These are phyloP conservation scores for Deladenus siricidicola DNA, from an alignment of 2,888 invertebrate species.

Conservation along the genomic window DNA sequence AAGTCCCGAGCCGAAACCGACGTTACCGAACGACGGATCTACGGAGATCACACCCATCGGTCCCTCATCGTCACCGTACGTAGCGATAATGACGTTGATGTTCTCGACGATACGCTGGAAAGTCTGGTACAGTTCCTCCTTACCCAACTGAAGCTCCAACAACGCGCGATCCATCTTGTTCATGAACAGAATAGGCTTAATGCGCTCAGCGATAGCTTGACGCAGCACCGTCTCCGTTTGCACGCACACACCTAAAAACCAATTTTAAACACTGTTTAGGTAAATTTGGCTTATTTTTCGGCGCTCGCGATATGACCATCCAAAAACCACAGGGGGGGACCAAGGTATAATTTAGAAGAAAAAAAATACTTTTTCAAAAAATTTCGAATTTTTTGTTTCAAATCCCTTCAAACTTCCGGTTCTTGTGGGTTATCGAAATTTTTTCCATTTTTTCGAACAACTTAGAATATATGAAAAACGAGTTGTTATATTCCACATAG, in stretches of 20 bases:
- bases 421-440: not conserved
- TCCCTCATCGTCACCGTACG: slow-evolving; percentile 90
- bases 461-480: too few species aligned
- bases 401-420: too few species aligned
- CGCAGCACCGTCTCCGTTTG: slow-evolving; percentile 99
- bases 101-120: slow-evolving; percentile 99
- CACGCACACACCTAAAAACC: slow-evolving; percentile 85
- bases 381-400: not conserved
- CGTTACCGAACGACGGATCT: slow-evolving; percentile 94
- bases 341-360: too few species aligned
- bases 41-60: slow-evolving; percentile 99
- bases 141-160: slow-evolving; percentile 86
- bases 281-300: too few species aligned
- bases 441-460: not conserved
- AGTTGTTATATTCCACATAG: too few species aligned
- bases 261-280: not conserved
- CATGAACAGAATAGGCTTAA: slow-evolving; percentile 99
- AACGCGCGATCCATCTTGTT: slow-evolving; percentile 99
- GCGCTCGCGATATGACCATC: too few species aligned
- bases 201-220: slow-evolving; percentile 98
- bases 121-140: slow-evolving; percentile 86
- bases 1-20: slow-evolving; percentile 97
- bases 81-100: slow-evolving; percentile 98
- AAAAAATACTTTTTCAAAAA: not conserved
- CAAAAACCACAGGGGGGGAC: too few species aligned